Base-by-base conservation (phyloP, 2,113 vertebrate species). In the Crotalus horridus region DNA sequence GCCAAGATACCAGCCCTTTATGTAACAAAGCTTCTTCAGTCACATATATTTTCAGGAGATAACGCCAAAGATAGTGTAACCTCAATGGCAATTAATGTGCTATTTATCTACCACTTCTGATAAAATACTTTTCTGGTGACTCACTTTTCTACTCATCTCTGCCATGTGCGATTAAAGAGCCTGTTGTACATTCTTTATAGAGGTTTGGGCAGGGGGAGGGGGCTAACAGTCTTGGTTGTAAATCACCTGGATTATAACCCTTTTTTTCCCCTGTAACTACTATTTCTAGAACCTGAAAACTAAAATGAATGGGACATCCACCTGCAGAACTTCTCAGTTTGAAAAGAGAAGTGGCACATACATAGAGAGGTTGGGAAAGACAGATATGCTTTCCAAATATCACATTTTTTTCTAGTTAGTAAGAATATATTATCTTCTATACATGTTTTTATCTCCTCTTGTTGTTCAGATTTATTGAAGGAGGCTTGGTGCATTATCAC, bases 391-490 rank as follows among this genome's bases (percentile, higher is more conserved):
- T 92, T 86, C 53, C 26, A 91, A 92, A 90, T 29, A 87, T 91
- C 86, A 64, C 43, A 6, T 74, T 85, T 90, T 0, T 0, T 69
- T 90, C 39, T 92, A 87, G 43, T 92, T 69, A 87, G 54, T 51
- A 0, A 39, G 43, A 64, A 85, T 0, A 1, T 55, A 48, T 51
- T 93, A 87, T 59, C 91, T 56, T 86, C 85, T 61, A 91, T 8
- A 88, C 3, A 54, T 53, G 29, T 53, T 54, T 54, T 88, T 56
- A 3, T 39, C 0, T 0, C 95, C 24, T 26, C 55, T 93, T 89
- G 39, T 61, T 74, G 94, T 59, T 88, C 88, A 91, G 88, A 94
- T 95, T 94, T 96, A 94, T 33, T 87, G 93, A 92, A 94, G 23
- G 51, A 91, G 90, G 94, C 46, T 91, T 48, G 91, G 91, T 33